Base-by-base conservation (phyloP, 1,140 invertebrate genomes). In the Aphaenogaster floridana region DNA sequence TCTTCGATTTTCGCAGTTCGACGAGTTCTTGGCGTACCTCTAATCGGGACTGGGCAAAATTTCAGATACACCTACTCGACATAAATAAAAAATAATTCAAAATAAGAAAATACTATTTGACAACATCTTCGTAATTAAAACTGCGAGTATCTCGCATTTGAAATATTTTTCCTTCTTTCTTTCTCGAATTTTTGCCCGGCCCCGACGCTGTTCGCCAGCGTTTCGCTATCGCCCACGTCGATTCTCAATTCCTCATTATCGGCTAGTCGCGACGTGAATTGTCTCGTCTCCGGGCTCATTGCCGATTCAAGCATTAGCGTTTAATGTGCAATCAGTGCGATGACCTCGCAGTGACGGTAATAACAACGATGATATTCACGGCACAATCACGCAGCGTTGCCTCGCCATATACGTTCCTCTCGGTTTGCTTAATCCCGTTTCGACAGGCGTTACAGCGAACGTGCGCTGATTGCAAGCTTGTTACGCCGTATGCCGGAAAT, bases 71-170 rank as follows among this genome's bases (percentile, higher is more conserved):
- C 45, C n/a, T 45, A 1, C 15, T 34, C 54, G 28, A 74, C 21
- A 11, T n/a, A n/a, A 48, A 71, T 39, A 28, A 28, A 28, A 28
- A 28, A 28, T 28, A 28, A 48, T 61, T 39, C 39, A n/a, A 83
- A 72, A 72, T 34, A 72, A 71, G 28, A 68, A 59, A 28, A 57
- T 85, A 85, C 88, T 80, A 86, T 88, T 86, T 90, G 86, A 28
- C 89, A 90, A 39, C 91, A 92, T 89, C 91, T 92, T 92, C 34
- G 34, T 3, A 90, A 84, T 88, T 88, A 79, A 92, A 86, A 90
- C 89, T 89, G 63, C 86, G 81, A 90, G 88, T 57, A 59, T 39
- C 7, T 11, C 6, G 28, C 21, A 5, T 34, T 48, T 5, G 6
- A 21, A 71, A 6, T 52, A 64, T 42, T 28, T 48, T 76, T 42